Percentiles rank a stretch among this genome's conserved stretches.
Conservation (phyloP, 2,888 invertebrate species). For the Hydropsyche betteni region DNA sequence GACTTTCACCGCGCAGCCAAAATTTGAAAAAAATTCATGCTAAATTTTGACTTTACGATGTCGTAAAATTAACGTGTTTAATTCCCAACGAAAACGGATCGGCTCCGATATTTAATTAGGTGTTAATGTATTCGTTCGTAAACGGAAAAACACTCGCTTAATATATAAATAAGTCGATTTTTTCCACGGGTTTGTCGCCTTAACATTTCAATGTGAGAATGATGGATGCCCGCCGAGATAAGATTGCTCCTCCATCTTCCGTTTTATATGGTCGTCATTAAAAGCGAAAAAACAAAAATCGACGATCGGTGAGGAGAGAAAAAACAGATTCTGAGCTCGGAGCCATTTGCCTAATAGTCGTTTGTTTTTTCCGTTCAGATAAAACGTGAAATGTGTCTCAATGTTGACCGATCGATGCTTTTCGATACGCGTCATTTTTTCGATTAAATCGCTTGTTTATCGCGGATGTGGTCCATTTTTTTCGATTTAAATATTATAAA, state of each 20-base stretch:
- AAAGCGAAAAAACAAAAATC: too few species aligned
- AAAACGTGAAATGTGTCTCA: conserved; percentile 16
- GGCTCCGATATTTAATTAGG: conserved; percentile 33
- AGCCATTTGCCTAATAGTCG: conserved; percentile 46
- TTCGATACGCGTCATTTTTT: conserved; percentile 26
- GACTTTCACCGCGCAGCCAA: conserved; percentile 19
- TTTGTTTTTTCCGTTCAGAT: not conserved
- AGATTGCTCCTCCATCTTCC: conserved; percentile 38
- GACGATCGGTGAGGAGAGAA: not conserved
- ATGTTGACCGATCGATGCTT: conserved; percentile 1
- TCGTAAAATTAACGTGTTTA: conserved; percentile 15
- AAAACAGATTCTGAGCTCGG: conserved; percentile 6
- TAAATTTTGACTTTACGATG: conserved; percentile 16
- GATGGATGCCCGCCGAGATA: conserved; percentile 31
- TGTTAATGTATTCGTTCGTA: conserved; percentile 34
- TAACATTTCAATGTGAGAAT: conserved; percentile 37
- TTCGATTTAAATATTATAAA: not conserved
- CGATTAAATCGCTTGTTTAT: not conserved
- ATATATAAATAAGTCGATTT: conserved; percentile 27
- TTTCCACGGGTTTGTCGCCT: conserved; percentile 19
- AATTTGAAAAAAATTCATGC: conserved; percentile 2
- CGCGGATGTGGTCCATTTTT: conserved; percentile 4
- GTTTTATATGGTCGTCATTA: not conserved
- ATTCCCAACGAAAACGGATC: not conserved
- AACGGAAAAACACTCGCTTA: conserved; percentile 5